Conservation (phyloP, 2,888 invertebrate genomes). For the Harmothoe impar region DNA sequence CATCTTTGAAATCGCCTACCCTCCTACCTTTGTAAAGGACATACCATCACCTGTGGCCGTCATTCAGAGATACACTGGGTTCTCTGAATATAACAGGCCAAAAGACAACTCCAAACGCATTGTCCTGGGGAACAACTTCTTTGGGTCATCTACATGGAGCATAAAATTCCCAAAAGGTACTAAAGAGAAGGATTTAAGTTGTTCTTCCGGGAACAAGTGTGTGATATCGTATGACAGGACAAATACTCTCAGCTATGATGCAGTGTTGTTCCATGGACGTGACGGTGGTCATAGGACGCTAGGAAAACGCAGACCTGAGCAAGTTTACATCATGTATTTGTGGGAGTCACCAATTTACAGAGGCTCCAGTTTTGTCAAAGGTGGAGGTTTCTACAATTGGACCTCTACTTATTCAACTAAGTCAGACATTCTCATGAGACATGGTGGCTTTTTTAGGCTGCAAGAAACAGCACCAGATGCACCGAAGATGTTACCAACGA, state of each 20-base stretch:
- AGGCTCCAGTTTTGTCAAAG: background rate
- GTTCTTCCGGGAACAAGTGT: no score
- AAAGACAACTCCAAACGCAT: no score
- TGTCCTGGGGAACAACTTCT: no score
- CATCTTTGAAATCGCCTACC: no score
- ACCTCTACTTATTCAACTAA: background rate
- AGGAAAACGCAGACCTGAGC: background rate
- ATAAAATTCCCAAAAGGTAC: no score
- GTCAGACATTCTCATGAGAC: background rate
- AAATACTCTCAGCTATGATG: background rate
- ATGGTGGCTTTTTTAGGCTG: background rate
- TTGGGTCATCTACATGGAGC: no score
- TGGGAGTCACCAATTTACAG: background rate
- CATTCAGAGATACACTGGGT: no score
- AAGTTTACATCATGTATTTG: background rate
- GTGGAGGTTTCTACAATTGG: background rate
- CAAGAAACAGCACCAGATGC: background rate
- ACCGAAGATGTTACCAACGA: background rate
- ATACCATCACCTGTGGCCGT: no score
- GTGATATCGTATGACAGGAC: no score
- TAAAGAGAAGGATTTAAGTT: no score
- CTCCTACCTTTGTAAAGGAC: no score
- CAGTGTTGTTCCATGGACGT: background rate
- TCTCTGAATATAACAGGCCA: no score
- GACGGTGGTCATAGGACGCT: background rate